These are phyloP conservation scores for Drosophila eohydei DNA, from an alignment of 2,888 invertebrate genomes.

Conservation along the genomic window DNA sequence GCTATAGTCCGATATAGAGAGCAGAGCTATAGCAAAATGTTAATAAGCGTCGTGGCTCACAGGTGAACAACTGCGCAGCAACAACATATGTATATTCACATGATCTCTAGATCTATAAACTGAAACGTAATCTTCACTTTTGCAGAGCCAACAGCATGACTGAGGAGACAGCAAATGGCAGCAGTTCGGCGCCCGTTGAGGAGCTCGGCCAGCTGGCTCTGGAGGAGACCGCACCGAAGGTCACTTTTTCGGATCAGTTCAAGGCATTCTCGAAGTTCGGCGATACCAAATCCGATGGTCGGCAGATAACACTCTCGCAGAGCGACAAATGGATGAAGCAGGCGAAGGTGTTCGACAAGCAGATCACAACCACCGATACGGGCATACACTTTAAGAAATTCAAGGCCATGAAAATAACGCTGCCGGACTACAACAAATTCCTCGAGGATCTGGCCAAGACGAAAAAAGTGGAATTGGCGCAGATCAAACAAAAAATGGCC, in stretches of 20 bases:
- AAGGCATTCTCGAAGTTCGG: constrained; percentile 94
- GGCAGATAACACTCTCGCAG: constrained; percentile 93
- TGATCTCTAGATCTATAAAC: constrained; percentile 4
- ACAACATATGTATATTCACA: background rate
- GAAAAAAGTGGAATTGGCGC: constrained; percentile 91
- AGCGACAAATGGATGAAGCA: constrained; percentile 98
- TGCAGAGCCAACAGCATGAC: constrained; percentile 75
- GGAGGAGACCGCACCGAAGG: constrained; percentile 80
- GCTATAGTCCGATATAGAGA: constrained; percentile 11
- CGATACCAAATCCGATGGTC: constrained; percentile 93
- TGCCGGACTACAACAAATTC: constrained; percentile 93
- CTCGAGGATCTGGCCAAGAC: constrained; percentile 93
- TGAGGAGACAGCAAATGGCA: constrained; percentile 74
- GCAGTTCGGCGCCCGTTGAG: constrained; percentile 77
- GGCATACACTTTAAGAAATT: constrained; percentile 95
- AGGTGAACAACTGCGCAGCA: constrained; percentile 66
- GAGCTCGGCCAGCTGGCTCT: constrained; percentile 83
- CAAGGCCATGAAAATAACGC: constrained; percentile 91
- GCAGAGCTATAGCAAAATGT: constrained; percentile 53
- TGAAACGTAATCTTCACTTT: background rate
- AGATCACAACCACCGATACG: constrained; percentile 95
- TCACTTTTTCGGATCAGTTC: constrained; percentile 89
- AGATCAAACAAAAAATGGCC: constrained; percentile 92
- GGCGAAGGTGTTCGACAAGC: constrained; percentile 93
- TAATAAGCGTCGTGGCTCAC: constrained; percentile 69